Base-by-base conservation (phyloP, 1,140 invertebrate genomes). In the Vollenhovia emeryi region DNA sequence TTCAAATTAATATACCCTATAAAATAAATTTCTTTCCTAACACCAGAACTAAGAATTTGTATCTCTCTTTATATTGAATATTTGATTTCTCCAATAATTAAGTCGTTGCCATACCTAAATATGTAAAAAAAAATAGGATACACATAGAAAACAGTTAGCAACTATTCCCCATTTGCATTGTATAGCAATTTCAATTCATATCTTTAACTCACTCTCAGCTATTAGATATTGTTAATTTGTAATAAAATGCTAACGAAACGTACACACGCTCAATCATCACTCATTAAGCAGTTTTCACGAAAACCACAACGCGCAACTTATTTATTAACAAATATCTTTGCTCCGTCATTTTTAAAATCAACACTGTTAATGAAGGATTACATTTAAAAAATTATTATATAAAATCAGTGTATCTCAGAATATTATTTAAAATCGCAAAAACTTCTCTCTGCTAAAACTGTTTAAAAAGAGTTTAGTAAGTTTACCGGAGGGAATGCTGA, bases 401-500 rank as follows among this genome's bases (percentile, higher is more conserved):
- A 18, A 66, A 78, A 79, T 45, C 55, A 18, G 3, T 50, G 15
- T 55, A 27, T 27, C 48, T 69, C 11, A 59, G 11, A 45, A 76
- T 52, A 68, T 48, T 15, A 6, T 5, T 55, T 18, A 74, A 68
- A 13, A 55, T 52, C 6, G 18, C 55, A 57, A 43, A 43, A 66
- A 59, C 18, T 45, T 45, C 6, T 52, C 27, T 71, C 40, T 36
- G 21, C 59, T 21, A 76, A 59, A 68, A 86, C 15, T 45, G 3
- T 24, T 62, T 18, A 24, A 68, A 18, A 45, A 52, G 3, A n/a
- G 4, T 45, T 36, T 0, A 64, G 18, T 4, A 59, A 48, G 92
- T 93, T 95, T 93, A 96, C 95, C 87, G 95, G 95, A 91, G 95
- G 95, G 90, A 95, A 96, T 69, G n/a, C n/a, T n/a, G 95, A 95